These are phyloP conservation scores for Ptilorrhoa leucosticta DNA, from an alignment of 2,113 vertebrate genomes.

Conservation along the genomic window DNA sequence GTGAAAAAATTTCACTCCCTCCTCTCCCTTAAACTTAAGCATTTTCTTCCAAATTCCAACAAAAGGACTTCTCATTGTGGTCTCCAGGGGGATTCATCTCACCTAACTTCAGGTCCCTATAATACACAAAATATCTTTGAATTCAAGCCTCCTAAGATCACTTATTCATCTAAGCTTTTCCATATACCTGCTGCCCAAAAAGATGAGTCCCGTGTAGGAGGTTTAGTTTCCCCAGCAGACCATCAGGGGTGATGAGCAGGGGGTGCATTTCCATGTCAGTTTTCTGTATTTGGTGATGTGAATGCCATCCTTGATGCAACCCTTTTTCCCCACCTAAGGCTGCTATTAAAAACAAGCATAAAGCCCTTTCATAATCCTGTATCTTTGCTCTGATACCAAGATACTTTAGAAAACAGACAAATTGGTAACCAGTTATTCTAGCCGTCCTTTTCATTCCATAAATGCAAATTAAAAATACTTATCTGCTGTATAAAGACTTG, in stretches of 20 bases:
- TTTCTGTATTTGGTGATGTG: background rate
- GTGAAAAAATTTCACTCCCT: background rate
- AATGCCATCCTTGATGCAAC: background rate
- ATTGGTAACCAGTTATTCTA: background rate
- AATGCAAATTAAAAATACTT: slow-evolving; percentile 72
- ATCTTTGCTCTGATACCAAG: background rate
- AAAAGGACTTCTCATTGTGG: background rate
- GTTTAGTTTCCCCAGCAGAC: background rate
- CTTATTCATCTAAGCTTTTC: background rate
- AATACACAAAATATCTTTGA: background rate
- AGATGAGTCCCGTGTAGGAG: background rate
- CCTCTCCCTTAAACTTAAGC: background rate
- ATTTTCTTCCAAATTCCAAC: too few relatives aligned
- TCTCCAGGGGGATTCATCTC: background rate
- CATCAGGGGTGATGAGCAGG: background rate
- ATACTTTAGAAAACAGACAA: background rate
- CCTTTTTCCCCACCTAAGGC: background rate
- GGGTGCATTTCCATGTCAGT: background rate
- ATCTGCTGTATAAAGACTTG: slow-evolving; percentile 62
- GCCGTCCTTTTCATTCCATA: slow-evolving; percentile 57
- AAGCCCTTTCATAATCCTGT: background rate
- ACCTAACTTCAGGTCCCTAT: background rate
- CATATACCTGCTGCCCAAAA: background rate
- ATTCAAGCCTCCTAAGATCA: background rate
- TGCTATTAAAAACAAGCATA: background rate